Percentiles rank a stretch among this genome's conserved stretches.
Evolutionary conservation across 2,113 vertebrate genomes (phyloP).

Genomic region (Brienomyrus longianalis): DNA sequence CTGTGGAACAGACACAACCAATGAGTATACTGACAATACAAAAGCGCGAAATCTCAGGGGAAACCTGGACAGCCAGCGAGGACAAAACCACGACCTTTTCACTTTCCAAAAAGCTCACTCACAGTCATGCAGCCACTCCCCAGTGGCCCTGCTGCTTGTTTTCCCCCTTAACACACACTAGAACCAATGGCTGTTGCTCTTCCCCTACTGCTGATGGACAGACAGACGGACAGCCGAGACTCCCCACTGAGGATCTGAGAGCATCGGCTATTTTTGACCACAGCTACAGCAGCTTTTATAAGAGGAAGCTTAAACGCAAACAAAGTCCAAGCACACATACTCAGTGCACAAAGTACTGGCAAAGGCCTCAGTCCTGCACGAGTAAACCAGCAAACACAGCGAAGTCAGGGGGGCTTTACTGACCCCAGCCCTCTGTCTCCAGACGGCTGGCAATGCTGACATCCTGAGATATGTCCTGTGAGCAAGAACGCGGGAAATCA

Average conservation of each 20-base stretch:
- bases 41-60: background rate
- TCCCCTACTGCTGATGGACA: background rate
- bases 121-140: background rate
- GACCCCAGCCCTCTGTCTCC: background rate
- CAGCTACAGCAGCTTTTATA: slow-evolving; percentile 3
- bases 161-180: background rate
- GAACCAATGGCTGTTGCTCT: background rate
- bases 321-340: background rate
- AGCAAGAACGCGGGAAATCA: background rate
- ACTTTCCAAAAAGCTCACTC: background rate
- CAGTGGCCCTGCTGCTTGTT: background rate
- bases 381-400: background rate
- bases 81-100: background rate
- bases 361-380: background rate
- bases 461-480: background rate
- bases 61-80: background rate
- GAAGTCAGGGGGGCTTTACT: background rate
- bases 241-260: background rate
- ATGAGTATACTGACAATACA: background rate
- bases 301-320: background rate
- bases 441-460: background rate
- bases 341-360: background rate
- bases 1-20: background rate
- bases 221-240: background rate
- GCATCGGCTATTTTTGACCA: background rate